Evolutionary conservation across 1,140 invertebrate genomes (phyloP).

Genomic region (Drosophila saltans): DNA sequence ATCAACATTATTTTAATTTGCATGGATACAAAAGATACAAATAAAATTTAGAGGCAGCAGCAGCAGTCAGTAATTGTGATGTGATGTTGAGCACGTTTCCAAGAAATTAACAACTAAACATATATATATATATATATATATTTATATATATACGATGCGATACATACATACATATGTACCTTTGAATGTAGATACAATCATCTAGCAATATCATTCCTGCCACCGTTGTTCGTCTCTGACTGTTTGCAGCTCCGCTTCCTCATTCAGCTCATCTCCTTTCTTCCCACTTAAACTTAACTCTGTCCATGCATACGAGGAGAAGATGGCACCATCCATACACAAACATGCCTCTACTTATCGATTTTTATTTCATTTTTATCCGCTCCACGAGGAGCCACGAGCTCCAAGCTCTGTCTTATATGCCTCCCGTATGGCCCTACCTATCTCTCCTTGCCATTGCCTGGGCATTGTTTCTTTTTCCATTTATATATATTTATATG

Average conservation of each 20-base stretch:
- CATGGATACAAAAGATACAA: constrained; percentile 2
- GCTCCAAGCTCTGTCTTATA: constrained; percentile 25
- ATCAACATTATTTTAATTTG: too few species aligned
- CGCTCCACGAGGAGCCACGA: constrained; percentile 52
- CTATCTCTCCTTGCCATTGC: constrained; percentile 5
- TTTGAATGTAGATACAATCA: constrained; percentile 32
- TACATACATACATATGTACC: neutral
- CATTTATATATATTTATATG: neutral
- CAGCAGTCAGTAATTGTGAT: neutral
- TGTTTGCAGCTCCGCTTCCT: neutral
- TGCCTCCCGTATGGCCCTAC: neutral
- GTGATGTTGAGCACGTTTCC: constrained; percentile 54
- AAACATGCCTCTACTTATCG: constrained; percentile 77
- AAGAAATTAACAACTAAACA: constrained; percentile 60
- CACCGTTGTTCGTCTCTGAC: constrained; percentile 17
- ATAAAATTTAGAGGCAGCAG: neutral
- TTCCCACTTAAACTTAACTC: constrained; percentile 10
- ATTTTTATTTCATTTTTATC: constrained; percentile 82
- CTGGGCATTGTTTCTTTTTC: constrained; percentile 57
- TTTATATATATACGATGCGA: constrained; percentile 27
- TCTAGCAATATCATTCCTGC: constrained; percentile 38
- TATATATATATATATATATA: constrained; percentile 35
- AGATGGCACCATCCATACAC: constrained; percentile 36
- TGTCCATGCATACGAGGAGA: constrained; percentile 15
- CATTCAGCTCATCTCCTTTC: constrained; percentile 14